phyloP scores from a whole-genome alignment of 1,140 invertebrate species.

The Parasteatoda tepidariorum region DNA sequence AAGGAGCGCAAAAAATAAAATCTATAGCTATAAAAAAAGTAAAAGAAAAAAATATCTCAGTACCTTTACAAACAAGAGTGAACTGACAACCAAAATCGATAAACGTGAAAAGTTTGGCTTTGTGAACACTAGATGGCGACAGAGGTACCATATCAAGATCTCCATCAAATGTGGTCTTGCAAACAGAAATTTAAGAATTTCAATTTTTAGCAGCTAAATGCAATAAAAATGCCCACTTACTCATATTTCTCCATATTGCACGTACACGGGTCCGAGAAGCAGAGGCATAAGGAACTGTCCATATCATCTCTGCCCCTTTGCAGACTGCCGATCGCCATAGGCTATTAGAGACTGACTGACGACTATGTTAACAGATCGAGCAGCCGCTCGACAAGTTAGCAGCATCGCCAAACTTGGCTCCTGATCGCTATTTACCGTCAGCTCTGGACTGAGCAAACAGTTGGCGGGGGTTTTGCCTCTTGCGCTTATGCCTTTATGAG shows the following conservation, averaged over 20 bases:
- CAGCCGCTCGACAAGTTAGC: constrained; percentile 54
- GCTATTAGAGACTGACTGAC: constrained; percentile 58
- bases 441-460: constrained; percentile 39
- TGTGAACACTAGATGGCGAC: constrained; percentile 34
- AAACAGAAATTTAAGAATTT: background rate
- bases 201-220: constrained; percentile 13
- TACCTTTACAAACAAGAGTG: constrained; percentile 58
- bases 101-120: background rate
- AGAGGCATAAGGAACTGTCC: constrained; percentile 55
- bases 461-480: constrained; percentile 51
- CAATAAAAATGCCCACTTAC: constrained; percentile 24
- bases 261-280: constrained; percentile 46
- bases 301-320: constrained; percentile 52
- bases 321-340: constrained; percentile 46
- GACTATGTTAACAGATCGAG: constrained; percentile 59
- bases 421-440: constrained; percentile 58
- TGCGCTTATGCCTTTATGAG: constrained; percentile 30
- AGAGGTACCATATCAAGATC: background rate
- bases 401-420: constrained; percentile 50
- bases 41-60: constrained; percentile 4
- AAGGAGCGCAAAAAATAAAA: background rate
- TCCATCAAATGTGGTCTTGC: background rate
- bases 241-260: constrained; percentile 49
- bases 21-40: background rate
- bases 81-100: constrained; percentile 49